These are phyloP conservation scores for Chymomyza amoena DNA, from an alignment of 2,888 invertebrate species.

Conservation along the genomic window DNA sequence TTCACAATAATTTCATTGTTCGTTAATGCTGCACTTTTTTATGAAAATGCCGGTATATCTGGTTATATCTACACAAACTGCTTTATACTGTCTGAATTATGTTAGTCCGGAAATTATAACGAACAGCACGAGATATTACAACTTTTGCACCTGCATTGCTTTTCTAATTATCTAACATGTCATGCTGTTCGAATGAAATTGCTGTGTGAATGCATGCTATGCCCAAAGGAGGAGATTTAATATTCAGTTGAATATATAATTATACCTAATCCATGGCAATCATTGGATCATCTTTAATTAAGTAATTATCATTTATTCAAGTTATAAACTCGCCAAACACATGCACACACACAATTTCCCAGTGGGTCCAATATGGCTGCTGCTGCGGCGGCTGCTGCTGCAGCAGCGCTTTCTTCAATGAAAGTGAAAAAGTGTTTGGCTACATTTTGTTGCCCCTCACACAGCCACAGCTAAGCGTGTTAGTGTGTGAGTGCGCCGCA, in stretches of 20 bases:
- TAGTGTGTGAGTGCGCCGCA: conserved; percentile 17
- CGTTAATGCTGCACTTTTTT: too few species aligned
- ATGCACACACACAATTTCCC: conserved; percentile 30
- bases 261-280: neutral
- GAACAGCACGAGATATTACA: too few species aligned
- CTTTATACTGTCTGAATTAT: too few species aligned
- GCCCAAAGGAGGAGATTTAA: neutral
- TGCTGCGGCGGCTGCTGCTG: conserved; percentile 21
- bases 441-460: conserved; percentile 22
- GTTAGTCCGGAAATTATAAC: too few species aligned
- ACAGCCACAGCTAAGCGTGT: too few species aligned
- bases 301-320: conserved; percentile 18
- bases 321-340: conserved; percentile 43
- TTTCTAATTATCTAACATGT: neutral
- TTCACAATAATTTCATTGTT: too few species aligned
- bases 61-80: too few species aligned
- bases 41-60: too few species aligned
- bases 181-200: neutral
- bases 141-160: neutral
- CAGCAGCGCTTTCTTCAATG: conserved; percentile 39
- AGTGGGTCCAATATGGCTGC: neutral
- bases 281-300: neutral
- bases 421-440: conserved; percentile 25
- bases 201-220: neutral
- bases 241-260: neutral